Conservation (phyloP, 2,797 vertebrate species). For the Cirrhinus mrigala region DNA sequence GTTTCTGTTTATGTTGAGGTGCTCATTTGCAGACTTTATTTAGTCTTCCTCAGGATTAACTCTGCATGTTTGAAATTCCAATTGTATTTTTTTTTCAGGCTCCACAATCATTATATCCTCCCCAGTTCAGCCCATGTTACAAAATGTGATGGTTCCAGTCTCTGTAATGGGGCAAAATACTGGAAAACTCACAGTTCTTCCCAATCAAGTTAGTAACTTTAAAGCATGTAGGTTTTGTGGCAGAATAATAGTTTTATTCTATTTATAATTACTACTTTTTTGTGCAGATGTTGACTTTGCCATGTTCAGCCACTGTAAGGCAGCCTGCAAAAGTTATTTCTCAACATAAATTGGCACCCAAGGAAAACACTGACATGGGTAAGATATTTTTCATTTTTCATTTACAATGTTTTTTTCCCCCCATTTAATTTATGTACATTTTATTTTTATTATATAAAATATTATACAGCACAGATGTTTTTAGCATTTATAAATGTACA, state of each 20-base stretch:
- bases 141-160: conserved; percentile 90
- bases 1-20: not conserved
- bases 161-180: conserved; percentile 88
- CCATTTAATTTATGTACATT: not conserved
- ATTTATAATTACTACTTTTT: not conserved
- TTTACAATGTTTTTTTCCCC: not conserved
- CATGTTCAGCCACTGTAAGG: conserved; percentile 64
- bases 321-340: conserved; percentile 58
- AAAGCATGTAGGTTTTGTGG: not conserved
- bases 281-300: conserved; percentile 74
- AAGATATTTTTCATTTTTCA: conserved; percentile 41
- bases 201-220: conserved; percentile 84
- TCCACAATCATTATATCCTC: conserved; percentile 92
- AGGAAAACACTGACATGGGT: conserved; percentile 67
- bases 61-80: not conserved
- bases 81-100: conserved; percentile 76
- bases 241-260: not conserved
- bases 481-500: no score
- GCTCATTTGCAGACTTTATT: not conserved
- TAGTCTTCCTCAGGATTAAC: not conserved
- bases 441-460: not conserved
- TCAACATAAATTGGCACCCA: conserved; percentile 61
- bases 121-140: conserved; percentile 87
- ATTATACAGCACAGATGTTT: not conserved
- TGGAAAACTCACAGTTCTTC: conserved; percentile 82